Base-by-base conservation (phyloP, 2,113 vertebrate genomes). In the Noctilio leporinus region DNA sequence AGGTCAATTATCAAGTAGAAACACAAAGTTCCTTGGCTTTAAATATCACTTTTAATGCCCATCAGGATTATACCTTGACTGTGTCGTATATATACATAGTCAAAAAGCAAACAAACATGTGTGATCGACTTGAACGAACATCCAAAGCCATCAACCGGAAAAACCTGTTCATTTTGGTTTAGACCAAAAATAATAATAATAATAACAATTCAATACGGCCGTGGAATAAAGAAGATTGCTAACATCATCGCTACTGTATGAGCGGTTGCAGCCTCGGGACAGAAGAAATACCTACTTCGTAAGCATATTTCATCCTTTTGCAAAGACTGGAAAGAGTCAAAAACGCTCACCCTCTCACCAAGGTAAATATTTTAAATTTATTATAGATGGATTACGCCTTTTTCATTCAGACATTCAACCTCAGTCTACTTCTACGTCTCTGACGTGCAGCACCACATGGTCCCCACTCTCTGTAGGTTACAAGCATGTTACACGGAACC, bases 311-410 rank as follows among this genome's bases (percentile, higher is more conserved):
- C 20, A 40, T 30, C 17, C 8, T 67, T 85, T 62, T 76, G 20
- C 70, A 69, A 77, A 86, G 33, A 87, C 69, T 4, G 12, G 75
- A 85, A 70, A 11, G 53, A 86, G 15, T 38, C 5, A 10, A 53
- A 43, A 78, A 22, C 26, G 90, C 76, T 82, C 19, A 22, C 47
- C 17, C 4, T 94, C n/a, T 49, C 51, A 78, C 78, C 72, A 72
- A 92, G 28, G 10, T 30, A 72, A 76, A 59, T 2, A 11, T 57
- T 81, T n/a, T 35, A 51, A 65, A 47, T 40, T 35, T 1, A 43
- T n/a, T 5, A 11, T 5, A 3, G 1, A 24, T 24, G 38, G 43
- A 20, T n/a, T n/a, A n/a, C n/a, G n/a, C n/a, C n/a, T n/a, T n/a
- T n/a, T n/a, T n/a, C n/a, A n/a, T n/a, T n/a, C n/a, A 62, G 15